Base-by-base conservation (phyloP, 1,140 invertebrate species). In the Pogonomyrmex barbatus region DNA sequence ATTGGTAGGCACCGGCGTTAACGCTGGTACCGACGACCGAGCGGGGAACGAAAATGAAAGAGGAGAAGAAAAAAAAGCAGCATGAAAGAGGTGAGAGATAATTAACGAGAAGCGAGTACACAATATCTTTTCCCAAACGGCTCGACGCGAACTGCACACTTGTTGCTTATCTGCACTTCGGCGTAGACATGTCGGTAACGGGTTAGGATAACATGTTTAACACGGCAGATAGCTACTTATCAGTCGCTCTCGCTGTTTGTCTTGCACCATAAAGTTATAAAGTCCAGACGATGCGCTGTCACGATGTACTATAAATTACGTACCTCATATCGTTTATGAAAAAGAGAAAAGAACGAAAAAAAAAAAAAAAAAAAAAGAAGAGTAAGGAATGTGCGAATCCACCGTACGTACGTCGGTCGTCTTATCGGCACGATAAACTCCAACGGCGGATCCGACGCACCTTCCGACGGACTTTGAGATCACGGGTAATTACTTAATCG, bases 181-280 rank as follows among this genome's bases (percentile, higher is more conserved):
- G 86, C 91, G 90, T 88, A 93, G 91, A 92, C 91, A 91, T 88
- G 89, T 90, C 84, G 87, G 91, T 91, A 90, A 87, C 87, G 58
- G 85, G 92, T 91, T 91, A 91, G 87, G 87, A 93, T 93, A 94
- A 94, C 93, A 91, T 94, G 93, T 94, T 94, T 94, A 94, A 93
- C 91, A 91, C 90, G 87, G 92, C 87, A 91, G 93, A 95, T 94
- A 94, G 94, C 93, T 94, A 94, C 94, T 94, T 95, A 94, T 95
- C 94, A 93, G 91, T 89, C 86, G 86, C 90, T 91, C 91, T 92
- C 93, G 52, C 79, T 83, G 93, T 94, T 94, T 94, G 90, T 87
- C 90, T 91, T 91, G 89, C 91, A 91, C 91, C 93, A 93, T 95
- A 94, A 94, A 94, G 91, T 92, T 93, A 91, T 94, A 94, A 94